A percentile compares a stretch with the other conserved stretches of the same genome.
phyloP scores from a whole-genome alignment of 2,888 invertebrate genomes.

The Gymnoscelis rufifasciata region DNA sequence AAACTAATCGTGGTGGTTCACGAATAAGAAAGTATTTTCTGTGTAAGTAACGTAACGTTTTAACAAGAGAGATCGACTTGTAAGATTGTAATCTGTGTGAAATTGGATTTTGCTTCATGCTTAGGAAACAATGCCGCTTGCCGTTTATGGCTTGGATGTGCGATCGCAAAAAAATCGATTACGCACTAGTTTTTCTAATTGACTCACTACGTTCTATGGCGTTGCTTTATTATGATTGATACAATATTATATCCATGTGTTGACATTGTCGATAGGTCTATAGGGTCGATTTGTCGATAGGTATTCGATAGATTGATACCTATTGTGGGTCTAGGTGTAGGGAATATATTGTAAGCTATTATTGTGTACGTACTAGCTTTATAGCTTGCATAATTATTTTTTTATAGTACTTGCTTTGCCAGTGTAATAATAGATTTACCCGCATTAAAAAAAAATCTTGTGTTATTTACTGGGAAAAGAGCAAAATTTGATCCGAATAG shows the following conservation, averaged over 20 bases:
- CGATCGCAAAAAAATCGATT: constrained; percentile 14
- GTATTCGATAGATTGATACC: too few species aligned
- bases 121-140: constrained; percentile 15
- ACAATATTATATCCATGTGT: constrained; percentile 6
- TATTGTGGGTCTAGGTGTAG: too few species aligned
- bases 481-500: too few species aligned
- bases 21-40: background rate
- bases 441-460: too few species aligned
- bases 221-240: constrained; percentile 14
- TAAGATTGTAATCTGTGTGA: constrained; percentile 12
- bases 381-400: too few species aligned
- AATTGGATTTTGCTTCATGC: constrained; percentile 13
- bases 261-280: background rate
- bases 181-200: constrained; percentile 13
- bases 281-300: background rate
- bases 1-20: too few species aligned
- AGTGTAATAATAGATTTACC: too few species aligned
- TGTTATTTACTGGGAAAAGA: too few species aligned
- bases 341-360: background rate
- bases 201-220: constrained; percentile 5
- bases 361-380: background rate
- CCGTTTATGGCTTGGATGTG: constrained; percentile 12
- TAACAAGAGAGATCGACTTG: constrained; percentile 11
- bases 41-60: background rate
- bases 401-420: too few species aligned